These are phyloP conservation scores for Melospiza georgiana DNA, from an alignment of 2,113 vertebrate species.

Conservation along the genomic window DNA sequence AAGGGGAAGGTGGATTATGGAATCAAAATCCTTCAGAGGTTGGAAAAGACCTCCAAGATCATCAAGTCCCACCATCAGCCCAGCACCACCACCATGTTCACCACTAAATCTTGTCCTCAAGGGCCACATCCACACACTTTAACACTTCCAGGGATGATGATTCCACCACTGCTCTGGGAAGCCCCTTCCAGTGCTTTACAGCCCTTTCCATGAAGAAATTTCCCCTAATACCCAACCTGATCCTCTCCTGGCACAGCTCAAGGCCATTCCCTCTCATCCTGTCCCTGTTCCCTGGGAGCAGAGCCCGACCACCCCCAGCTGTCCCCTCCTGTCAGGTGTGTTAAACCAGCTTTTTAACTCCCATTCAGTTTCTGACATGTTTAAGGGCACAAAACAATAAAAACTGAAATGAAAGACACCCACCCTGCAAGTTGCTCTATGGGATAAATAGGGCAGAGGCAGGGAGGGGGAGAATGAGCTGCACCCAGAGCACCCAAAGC, in stretches of 20 bases:
- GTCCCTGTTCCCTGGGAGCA: not conserved
- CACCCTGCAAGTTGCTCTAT: not conserved
- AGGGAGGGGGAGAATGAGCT: not conserved
- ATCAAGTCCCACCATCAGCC: not conserved
- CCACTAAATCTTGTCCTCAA: not conserved
- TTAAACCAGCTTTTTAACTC: not conserved
- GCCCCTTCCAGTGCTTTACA: not conserved
- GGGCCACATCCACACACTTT: not conserved
- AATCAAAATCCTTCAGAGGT: not conserved
- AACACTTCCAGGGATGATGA: not conserved
- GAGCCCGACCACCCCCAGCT: rapidly evolving
- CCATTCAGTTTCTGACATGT: not conserved
- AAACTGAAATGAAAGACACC: not conserved
- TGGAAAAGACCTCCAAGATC: not conserved
- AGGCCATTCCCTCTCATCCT: not conserved
- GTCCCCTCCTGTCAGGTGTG: not conserved
- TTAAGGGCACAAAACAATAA: not conserved
- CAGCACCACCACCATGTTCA: rapidly evolving
- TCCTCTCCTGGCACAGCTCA: rapidly evolving
- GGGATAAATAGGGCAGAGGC: not conserved
- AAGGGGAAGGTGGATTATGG: not conserved
- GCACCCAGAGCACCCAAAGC: not conserved
- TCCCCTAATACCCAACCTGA: too few relatives aligned
- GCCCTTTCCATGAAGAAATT: not conserved
- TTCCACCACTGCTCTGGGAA: not conserved